Conservation (phyloP, 2,113 vertebrate genomes). For the Proteles cristata region DNA sequence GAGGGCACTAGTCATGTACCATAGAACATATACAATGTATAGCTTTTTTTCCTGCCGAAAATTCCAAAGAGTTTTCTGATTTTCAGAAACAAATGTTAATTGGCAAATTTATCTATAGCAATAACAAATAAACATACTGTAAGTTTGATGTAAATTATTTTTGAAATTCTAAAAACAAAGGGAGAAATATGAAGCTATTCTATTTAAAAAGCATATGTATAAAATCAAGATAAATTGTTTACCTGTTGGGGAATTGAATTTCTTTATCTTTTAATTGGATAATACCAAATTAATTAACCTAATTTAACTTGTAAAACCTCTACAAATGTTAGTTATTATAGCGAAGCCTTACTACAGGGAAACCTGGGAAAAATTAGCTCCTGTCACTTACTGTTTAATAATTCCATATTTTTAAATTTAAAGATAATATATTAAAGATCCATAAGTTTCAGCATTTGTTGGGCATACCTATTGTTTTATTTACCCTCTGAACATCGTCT, state of each 20-base stretch:
- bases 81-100: not conserved
- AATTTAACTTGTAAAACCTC: not conserved
- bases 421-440: not conserved
- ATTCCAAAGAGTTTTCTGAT: not conserved
- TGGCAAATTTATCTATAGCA: not conserved
- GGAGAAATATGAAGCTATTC: not conserved
- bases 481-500: not conserved
- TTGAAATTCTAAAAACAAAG: not conserved
- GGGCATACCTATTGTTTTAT: not conserved
- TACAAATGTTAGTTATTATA: not conserved
- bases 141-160: not conserved
- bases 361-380: not conserved
- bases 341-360: not conserved
- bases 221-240: not conserved
- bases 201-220: not conserved
- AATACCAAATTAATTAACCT: not conserved
- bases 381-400: not conserved
- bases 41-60: not conserved
- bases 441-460: not conserved
- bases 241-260: not conserved
- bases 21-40: not conserved
- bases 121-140: not conserved
- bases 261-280: not conserved
- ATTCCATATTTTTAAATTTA: not conserved
- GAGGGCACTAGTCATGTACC: not conserved